phyloP scores from a whole-genome alignment of 2,797 vertebrate species.

The Paguma larvata region DNA sequence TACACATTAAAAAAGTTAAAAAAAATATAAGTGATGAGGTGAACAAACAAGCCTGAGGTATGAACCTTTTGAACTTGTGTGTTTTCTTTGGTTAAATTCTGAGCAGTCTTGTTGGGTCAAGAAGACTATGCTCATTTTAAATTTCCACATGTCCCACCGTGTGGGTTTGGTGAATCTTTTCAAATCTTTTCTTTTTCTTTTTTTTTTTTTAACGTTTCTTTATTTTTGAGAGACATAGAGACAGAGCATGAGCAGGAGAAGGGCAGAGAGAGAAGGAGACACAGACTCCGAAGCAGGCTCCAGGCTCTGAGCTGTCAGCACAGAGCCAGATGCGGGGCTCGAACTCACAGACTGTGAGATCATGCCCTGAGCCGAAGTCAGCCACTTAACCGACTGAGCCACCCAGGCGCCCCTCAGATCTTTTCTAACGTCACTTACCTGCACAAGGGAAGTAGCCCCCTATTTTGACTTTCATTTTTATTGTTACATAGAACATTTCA shows the following conservation, averaged over 20 bases:
- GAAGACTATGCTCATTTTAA: neutral
- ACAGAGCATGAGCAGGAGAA: too few species aligned
- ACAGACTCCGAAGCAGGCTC: too few species aligned
- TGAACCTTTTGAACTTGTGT: neutral
- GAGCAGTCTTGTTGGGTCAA: neutral
- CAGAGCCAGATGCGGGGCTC: too few species aligned
- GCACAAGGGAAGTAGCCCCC: neutral
- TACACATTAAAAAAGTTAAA: too few species aligned
- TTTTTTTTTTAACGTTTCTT: too few species aligned
- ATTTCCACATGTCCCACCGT: neutral
- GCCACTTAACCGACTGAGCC: too few species aligned
- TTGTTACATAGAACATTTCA: neutral
- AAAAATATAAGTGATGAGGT: neutral
- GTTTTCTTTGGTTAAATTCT: neutral
- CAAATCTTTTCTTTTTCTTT: neutral
- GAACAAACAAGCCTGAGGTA: neutral
- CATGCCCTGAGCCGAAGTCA: too few species aligned
- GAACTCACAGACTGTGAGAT: too few species aligned
- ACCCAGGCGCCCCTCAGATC: too few species aligned
- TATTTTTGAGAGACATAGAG: too few species aligned
- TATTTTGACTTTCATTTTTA: neutral
- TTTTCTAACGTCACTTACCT: neutral
- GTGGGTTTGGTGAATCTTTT: neutral
- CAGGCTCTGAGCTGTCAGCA: too few species aligned
- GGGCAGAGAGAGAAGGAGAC: too few species aligned